Evolutionary conservation across 2,888 invertebrate genomes (phyloP).

Genomic region (Cataglyphis altisquamis): DNA sequence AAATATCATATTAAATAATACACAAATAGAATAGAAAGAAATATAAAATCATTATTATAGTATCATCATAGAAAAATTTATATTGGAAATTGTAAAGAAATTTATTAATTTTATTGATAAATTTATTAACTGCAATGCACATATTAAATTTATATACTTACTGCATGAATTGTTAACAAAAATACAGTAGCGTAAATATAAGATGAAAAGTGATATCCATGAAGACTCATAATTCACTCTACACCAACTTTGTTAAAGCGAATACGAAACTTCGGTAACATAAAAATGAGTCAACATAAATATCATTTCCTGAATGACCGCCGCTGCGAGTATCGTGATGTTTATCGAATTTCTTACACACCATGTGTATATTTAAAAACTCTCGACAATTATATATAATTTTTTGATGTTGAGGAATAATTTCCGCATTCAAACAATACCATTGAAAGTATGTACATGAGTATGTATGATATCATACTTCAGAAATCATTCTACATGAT

Average conservation of each 20-base stretch:
- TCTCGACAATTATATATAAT: background rate
- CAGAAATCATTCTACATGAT: background rate
- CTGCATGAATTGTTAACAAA: background rate
- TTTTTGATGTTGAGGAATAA: constrained; percentile 12
- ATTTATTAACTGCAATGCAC: background rate
- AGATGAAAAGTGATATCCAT: background rate
- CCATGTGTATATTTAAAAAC: constrained; percentile 1
- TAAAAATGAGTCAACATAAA: background rate
- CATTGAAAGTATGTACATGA: background rate
- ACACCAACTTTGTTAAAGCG: background rate
- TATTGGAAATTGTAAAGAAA: background rate
- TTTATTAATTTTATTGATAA: background rate
- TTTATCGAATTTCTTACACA: background rate
- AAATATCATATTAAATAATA: constrained; percentile 2
- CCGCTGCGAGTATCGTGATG: background rate
- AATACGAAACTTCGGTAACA: background rate
- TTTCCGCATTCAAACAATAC: background rate
- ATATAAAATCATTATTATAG: background rate
- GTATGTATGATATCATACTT: background rate
- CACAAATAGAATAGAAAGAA: background rate
- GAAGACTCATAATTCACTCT: background rate
- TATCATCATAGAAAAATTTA: background rate
- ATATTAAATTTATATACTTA: background rate
- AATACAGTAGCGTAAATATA: background rate
- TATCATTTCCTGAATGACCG: background rate